phyloP scores from a whole-genome alignment of 2,113 vertebrate genomes.

The Micronycteris hirsuta region DNA sequence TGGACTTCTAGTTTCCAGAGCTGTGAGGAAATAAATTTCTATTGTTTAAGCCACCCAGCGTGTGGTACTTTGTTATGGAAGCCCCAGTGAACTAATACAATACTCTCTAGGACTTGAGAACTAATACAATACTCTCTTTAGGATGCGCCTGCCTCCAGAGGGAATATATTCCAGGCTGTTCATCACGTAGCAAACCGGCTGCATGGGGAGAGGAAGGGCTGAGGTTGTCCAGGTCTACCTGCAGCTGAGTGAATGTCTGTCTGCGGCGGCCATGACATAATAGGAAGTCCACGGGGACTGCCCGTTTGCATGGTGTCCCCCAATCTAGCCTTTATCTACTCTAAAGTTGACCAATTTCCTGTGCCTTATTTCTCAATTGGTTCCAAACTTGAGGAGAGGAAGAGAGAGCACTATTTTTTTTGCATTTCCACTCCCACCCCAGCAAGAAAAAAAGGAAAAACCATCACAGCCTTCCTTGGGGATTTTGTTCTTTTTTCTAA shows the following conservation, averaged over 20 bases:
- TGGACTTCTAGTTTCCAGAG: background rate
- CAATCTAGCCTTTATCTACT: background rate
- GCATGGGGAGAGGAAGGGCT: background rate
- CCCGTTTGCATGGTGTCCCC: rapidly evolving
- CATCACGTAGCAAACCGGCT: background rate
- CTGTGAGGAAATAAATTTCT: background rate
- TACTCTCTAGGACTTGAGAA: background rate
- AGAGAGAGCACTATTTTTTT: background rate
- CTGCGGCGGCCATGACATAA: background rate
- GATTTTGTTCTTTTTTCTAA: background rate
- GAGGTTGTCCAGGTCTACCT: background rate
- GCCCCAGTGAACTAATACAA: background rate
- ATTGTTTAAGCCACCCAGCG: background rate
- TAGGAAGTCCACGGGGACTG: background rate
- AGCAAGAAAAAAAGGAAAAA: background rate
- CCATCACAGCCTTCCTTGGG: background rate
- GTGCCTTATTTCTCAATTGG: background rate
- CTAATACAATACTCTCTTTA: background rate
- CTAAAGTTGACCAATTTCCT: background rate
- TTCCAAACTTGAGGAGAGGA: background rate
- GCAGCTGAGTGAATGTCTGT: background rate
- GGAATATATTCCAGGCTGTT: background rate
- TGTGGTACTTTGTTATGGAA: background rate
- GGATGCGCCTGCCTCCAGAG: background rate
- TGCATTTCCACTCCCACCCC: background rate